Conservation (phyloP, 1,140 invertebrate species). For the Carcinoscorpius rotundicauda region DNA sequence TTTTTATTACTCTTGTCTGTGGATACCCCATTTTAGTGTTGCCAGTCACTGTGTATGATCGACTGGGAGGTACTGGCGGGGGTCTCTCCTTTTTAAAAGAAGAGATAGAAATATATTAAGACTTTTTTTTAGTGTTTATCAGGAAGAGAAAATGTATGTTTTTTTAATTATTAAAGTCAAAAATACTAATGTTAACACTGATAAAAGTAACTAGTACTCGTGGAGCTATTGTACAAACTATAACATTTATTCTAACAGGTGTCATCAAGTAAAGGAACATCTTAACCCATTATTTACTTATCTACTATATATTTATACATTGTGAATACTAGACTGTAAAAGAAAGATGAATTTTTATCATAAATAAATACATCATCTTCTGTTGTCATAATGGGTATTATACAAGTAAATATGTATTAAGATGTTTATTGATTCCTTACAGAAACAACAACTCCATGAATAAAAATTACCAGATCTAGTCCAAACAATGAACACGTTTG, state of each 20-base stretch:
- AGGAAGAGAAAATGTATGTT: not conserved
- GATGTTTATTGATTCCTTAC: not conserved
- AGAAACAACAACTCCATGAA: conserved; percentile 4
- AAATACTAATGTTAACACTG: too few species aligned
- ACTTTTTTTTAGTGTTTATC: conserved; percentile 4
- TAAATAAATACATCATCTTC: conserved; percentile 2
- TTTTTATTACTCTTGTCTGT: conserved; percentile 79
- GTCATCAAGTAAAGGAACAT: too few species aligned
- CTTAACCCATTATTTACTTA: too few species aligned
- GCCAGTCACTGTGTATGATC: conserved; percentile 76
- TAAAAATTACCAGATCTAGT: conserved; percentile 54
- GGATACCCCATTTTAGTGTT: conserved; percentile 88
- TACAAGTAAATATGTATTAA: too few species aligned
- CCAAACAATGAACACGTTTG: conserved; percentile 81
- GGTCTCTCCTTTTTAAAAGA: conserved; percentile 53
- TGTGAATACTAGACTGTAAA: too few species aligned
- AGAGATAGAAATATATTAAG: not conserved
- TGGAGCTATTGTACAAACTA: too few species aligned
- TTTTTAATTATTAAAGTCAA: not conserved
- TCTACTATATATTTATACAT: too few species aligned
- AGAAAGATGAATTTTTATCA: too few species aligned
- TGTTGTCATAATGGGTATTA: too few species aligned
- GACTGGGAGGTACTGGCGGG: conserved; percentile 73
- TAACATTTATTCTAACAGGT: too few species aligned
- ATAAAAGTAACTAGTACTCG: too few species aligned